Evolutionary conservation across 2,888 invertebrate species (phyloP).

Genomic region (Epirrhoe tristata): DNA sequence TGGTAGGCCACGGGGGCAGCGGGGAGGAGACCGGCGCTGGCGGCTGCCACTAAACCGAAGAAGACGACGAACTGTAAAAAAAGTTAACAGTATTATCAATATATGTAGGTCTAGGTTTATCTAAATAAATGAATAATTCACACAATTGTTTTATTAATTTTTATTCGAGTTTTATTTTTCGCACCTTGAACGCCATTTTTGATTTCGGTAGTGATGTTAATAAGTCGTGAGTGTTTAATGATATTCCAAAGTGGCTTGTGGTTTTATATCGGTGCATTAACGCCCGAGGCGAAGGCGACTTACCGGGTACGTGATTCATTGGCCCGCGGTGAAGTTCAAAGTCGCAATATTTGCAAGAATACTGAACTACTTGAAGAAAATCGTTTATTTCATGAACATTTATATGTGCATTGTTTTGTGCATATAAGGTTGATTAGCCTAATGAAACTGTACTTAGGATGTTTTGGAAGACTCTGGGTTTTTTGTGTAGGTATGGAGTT

Average conservation of each 20-base stretch:
- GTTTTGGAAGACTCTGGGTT: too few species aligned
- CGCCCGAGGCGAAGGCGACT: conserved; percentile 36
- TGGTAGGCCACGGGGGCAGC: conserved; percentile 57
- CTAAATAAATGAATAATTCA: background rate
- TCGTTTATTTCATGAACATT: too few species aligned
- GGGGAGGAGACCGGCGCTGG: conserved; percentile 46
- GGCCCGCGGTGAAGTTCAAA: conserved; percentile 32
- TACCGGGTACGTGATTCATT: conserved; percentile 31
- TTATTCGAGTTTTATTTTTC: background rate
- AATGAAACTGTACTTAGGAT: too few species aligned
- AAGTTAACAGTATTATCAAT: background rate
- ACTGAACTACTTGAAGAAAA: background rate
- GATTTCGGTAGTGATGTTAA: conserved; percentile 24
- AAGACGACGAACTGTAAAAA: conserved; percentile 47
- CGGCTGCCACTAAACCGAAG: conserved; percentile 46
- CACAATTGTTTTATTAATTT: background rate
- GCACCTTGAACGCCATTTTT: conserved; percentile 48
- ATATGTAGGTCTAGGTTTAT: background rate
- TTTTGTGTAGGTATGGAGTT: too few species aligned
- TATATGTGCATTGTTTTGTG: too few species aligned
- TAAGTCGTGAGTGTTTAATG: conserved; percentile 36
- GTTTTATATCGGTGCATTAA: conserved; percentile 36
- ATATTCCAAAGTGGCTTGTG: conserved; percentile 27
- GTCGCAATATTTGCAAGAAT: conserved; percentile 10
- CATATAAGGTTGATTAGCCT: too few species aligned